A percentile compares a stretch with the other conserved stretches of the same genome.
Conservation (phyloP, 2,797 vertebrate species). For the Pangasius djambal region DNA sequence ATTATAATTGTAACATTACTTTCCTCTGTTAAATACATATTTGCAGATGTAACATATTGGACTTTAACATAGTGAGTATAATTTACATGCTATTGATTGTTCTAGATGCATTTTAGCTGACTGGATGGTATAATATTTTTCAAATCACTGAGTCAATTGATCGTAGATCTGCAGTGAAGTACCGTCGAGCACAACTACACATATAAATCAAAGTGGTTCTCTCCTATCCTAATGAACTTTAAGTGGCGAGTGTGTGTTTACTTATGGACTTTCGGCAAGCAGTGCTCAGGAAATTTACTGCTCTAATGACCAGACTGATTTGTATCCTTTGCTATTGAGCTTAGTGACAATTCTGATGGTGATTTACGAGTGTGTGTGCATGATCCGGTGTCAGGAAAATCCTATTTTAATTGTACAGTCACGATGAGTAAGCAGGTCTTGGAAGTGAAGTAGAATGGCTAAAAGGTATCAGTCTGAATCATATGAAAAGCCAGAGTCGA, state of each 20-base stretch:
- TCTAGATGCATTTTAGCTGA: not conserved
- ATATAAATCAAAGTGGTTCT: not conserved
- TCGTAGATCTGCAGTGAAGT: not conserved
- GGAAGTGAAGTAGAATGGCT: conserved; percentile 58
- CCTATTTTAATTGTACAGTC: conserved; percentile 60
- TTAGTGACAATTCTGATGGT: conserved; percentile 9
- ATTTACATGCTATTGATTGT: not conserved
- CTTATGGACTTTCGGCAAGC: not conserved
- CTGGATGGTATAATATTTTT: not conserved
- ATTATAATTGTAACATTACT: too few relatives aligned
- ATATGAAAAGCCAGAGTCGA: conserved; percentile 70
- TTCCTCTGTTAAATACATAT: not conserved
- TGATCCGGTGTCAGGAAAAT: not conserved
- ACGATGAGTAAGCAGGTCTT: conserved; percentile 68
- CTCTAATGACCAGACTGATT: conserved; percentile 39
- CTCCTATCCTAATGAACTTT: not conserved
- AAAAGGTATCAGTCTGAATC: conserved; percentile 61
- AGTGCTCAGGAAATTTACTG: conserved; percentile 26
- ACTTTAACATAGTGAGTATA: not conserved
- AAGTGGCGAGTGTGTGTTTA: not conserved
- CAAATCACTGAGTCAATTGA: not conserved
- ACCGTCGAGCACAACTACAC: not conserved
- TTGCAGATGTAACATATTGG: not conserved
- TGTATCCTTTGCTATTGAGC: conserved; percentile 36
- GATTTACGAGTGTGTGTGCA: conserved; percentile 13